Base-by-base conservation (phyloP, 2,113 vertebrate genomes). In the Gymnobelideus leadbeateri region DNA sequence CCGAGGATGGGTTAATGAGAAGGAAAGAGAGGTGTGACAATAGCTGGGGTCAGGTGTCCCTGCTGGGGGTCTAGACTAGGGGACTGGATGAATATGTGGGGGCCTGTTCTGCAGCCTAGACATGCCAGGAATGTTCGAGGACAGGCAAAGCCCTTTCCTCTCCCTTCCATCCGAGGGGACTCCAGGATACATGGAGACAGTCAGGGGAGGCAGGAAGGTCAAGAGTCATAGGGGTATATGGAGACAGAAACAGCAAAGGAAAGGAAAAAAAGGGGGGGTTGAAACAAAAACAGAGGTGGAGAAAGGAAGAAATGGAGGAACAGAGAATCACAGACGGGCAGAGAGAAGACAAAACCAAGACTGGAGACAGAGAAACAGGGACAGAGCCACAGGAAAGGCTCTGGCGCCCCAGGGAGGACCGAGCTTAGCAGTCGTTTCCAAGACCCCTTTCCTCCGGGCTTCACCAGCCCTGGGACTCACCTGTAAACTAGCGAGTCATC, bases 401-500 rank as follows among this genome's bases (percentile, higher is more conserved):
- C 19, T 25, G 53, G 43, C 10, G 5, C 26, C 31, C 11, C 23
- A 23, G 46, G 47, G 55, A 51, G 49, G 51, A 90, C 16, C 10
- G 24, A 46, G 37, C 23, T n/a, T 16, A 84, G 16, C 68, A 43
- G 2, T 3, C 10, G 57, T 9, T 61, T 57, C 28, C 55, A 8
- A 57, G 55, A 57, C 25, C 19, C 51, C 24, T 37, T 24, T 2
- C 68, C 2, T 61, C 46, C 7, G 3, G 10, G 28, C 10, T 31
- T 4, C 91, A 47, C 47, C 0, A 0, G 0, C 28, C 0, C 10
- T 5, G 7, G 26, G 8, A 28, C 90, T 98, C 98, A 99, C 99
- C 99, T 99, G 99, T 99, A 99, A 91, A 99, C 99, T n/a, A 99
- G 98, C 19, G 99, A 99, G 95, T 99, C 99, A 43, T 99, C 99